Evolutionary conservation across 2,888 invertebrate genomes (phyloP).

Genomic region (Escarpia spicata): DNA sequence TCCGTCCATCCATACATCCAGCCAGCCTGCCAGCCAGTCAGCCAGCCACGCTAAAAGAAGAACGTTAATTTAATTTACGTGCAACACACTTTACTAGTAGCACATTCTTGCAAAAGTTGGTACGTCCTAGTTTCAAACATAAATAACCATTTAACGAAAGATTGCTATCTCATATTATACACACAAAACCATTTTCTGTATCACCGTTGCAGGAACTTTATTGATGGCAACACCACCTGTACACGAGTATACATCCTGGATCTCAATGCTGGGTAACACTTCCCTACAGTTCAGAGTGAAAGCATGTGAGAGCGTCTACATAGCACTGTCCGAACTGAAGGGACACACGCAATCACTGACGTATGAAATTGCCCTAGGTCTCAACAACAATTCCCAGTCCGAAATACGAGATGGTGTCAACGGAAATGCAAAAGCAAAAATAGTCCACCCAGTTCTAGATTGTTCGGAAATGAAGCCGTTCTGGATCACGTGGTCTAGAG

Average conservation of each 20-base stretch:
- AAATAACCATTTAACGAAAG: background rate
- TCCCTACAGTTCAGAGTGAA: constrained; percentile 27
- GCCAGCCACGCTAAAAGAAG: no score
- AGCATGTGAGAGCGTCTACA: constrained; percentile 22
- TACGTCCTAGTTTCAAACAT: no score
- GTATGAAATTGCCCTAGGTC: background rate
- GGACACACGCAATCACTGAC: background rate
- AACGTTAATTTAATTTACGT: no score
- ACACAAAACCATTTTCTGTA: no score
- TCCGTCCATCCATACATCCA: no score
- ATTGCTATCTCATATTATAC: no score
- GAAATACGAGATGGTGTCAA: background rate
- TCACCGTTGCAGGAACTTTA: constrained; percentile 18
- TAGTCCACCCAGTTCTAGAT: background rate
- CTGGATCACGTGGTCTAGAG: background rate
- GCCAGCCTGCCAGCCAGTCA: no score
- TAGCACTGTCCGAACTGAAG: constrained; percentile 23
- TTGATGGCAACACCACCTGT: background rate
- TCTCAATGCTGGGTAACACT: background rate
- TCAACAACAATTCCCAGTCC: background rate
- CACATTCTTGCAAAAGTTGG: no score
- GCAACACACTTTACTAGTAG: no score
- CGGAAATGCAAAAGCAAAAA: background rate
- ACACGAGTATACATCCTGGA: background rate
- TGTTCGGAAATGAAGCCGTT: background rate